Conservation (phyloP, 2,113 vertebrate species). For the Ondatra zibethicus region DNA sequence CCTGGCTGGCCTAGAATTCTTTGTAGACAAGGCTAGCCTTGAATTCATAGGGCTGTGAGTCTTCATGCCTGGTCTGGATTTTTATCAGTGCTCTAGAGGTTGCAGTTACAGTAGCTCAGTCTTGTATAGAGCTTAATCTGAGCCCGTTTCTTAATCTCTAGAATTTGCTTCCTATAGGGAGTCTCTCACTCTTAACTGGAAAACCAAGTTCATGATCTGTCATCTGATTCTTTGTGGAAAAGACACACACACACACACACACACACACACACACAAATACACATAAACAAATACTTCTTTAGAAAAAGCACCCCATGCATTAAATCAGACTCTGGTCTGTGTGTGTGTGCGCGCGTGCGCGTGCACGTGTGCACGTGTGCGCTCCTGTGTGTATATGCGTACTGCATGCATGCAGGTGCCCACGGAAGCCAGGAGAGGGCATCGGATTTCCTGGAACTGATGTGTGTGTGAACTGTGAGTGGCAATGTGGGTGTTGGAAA, state of each 20-base stretch:
- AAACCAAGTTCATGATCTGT: background rate
- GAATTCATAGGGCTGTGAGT: background rate
- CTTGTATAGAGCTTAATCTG: background rate
- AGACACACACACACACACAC: background rate
- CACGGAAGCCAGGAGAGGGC: background rate
- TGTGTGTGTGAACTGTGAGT: background rate
- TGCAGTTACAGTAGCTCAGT: background rate
- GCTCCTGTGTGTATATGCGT: background rate
- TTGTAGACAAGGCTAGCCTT: background rate
- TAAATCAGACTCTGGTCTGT: background rate
- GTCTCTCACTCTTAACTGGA: conserved; percentile 29
- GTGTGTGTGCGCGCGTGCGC: background rate
- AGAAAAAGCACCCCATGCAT: too few species aligned
- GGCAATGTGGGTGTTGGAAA: background rate
- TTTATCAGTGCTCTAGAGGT: background rate
- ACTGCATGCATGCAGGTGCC: background rate
- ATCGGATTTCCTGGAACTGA: background rate
- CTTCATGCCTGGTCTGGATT: background rate
- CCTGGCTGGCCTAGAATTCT: background rate
- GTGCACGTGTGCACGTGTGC: background rate
- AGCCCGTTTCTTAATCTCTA: conserved; percentile 34
- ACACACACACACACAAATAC: too few species aligned
- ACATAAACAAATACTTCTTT: too few species aligned
- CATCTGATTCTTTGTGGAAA: background rate
- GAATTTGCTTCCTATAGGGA: conserved; percentile 37